phyloP scores from a whole-genome alignment of 2,888 invertebrate species.

The Melipona bicolor region DNA sequence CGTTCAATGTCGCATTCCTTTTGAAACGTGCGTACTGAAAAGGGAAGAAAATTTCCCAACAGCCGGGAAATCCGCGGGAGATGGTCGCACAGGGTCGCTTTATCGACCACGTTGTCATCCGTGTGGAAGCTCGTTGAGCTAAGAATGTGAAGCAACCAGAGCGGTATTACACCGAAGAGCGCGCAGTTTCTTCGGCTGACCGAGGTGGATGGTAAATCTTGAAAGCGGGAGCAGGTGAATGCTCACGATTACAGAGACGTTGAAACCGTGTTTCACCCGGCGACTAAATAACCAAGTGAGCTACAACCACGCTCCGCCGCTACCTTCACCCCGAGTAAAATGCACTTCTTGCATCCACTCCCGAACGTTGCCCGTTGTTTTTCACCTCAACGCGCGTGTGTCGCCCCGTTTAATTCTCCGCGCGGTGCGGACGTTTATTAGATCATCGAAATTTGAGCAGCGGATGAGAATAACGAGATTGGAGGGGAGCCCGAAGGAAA shows the following conservation, averaged over 20 bases:
- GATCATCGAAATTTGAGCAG: neutral
- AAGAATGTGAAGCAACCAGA: constrained; percentile 45
- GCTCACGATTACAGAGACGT: constrained; percentile 54
- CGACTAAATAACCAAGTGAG: constrained; percentile 74
- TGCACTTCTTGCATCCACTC: constrained; percentile 2
- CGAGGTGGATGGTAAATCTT: constrained; percentile 67
- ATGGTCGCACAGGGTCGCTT: neutral
- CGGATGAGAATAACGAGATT: neutral
- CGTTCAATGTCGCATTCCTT: neutral
- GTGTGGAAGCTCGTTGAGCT: constrained; percentile 5
- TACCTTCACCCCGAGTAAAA: constrained; percentile 1
- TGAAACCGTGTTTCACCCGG: constrained; percentile 70
- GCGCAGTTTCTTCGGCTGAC: constrained; percentile 65
- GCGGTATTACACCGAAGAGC: constrained; percentile 62
- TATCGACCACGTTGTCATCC: constrained; percentile 24
- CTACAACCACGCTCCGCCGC: constrained; percentile 11
- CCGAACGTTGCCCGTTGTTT: neutral
- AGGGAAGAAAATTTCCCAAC: neutral
- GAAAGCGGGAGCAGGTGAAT: constrained; percentile 67
- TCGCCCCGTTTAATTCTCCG: neutral
- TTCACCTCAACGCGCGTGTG: neutral
- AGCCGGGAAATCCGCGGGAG: too few species aligned
- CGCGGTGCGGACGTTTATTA: neutral
- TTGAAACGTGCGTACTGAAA: neutral
- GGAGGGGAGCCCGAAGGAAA: neutral